phyloP scores from a whole-genome alignment of 2,888 invertebrate genomes.

The Sipha maydis region DNA sequence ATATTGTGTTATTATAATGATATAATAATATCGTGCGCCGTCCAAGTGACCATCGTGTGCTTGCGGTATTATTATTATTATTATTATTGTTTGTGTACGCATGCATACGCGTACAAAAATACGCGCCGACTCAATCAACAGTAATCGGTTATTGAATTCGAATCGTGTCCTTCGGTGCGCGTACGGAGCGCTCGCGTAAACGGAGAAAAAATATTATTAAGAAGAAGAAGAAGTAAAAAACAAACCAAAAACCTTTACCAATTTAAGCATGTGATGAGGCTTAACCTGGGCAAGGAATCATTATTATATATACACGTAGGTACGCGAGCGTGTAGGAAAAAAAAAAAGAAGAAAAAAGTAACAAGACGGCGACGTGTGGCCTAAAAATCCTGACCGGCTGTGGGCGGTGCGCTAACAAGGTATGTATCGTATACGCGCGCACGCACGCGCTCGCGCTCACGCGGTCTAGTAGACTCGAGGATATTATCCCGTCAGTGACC shows the following conservation, averaged over 20 bases:
- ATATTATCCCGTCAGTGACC: slow-evolving; percentile 62
- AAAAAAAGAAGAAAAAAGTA: slow-evolving; percentile 2
- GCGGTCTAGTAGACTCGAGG: slow-evolving; percentile 22
- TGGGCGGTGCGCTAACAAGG: slow-evolving; percentile 62
- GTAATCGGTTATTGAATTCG: slow-evolving; percentile 59
- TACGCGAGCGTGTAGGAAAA: not conserved
- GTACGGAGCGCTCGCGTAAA: not conserved
- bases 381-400: slow-evolving; percentile 61
- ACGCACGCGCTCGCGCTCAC: not conserved
- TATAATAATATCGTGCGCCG: not conserved
- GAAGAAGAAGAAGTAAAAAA: not conserved
- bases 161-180: slow-evolving; percentile 52
- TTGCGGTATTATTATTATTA: not conserved
- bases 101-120: not conserved
- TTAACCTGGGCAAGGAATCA: slow-evolving; percentile 33
- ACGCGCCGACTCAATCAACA: slow-evolving; percentile 33
- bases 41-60: not conserved
- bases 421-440: slow-evolving; percentile 4
- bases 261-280: slow-evolving; percentile 53
- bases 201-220: slow-evolving; percentile 32
- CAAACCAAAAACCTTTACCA: slow-evolving; percentile 46
- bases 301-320: not conserved
- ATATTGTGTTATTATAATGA: not conserved
- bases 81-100: slow-evolving; percentile 4
- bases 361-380: slow-evolving; percentile 60